Base-by-base conservation (phyloP, 2,888 invertebrate species). In the Cantharis rustica region DNA sequence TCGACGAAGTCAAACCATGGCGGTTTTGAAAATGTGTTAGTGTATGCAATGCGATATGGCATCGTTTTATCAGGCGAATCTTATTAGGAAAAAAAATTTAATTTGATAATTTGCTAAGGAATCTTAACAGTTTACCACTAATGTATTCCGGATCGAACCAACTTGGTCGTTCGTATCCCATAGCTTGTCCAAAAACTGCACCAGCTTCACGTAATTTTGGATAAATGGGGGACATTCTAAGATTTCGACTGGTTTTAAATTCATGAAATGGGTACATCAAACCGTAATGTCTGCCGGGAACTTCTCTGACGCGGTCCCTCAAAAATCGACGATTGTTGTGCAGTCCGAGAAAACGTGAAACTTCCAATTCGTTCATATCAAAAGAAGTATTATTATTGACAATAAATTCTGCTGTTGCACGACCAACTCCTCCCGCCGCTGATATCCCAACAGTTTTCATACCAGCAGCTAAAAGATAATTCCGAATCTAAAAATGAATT, bases 371-470 rank as follows among this genome's bases (percentile, higher is more conserved):
- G 87, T 97, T 96, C 89, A 97, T 92, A 86, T 98, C 97, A 81
- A 94, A 90, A 26, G 93, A 92, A 0, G 96, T 93, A 79, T 93
- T 92, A 0, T 96, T 96, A 79, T 95, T 93, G 0, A 95, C 91
- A 66, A 99, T 96, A 85, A 96, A 92, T 87, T 98, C 96, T 0
- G 95, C 95, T 0, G 97, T 93, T 0, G 96, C 93, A 84, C 95
- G 92, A 0, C 98, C 98, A n/a, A 98, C 95, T 4, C 98, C 99
- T 0, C 98, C 98, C 0, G 98, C 97, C 10, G 97, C 95, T 1
- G 96, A 95, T 68, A 98, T 94, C n/a, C 98, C 98, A 27, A 96
- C 95, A 0, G 98, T 97, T 90, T 97, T 97, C 94, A 98, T 96
- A 2, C 98, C 99, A 61, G 98, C 96, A 0, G 98, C 97, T 62